Evolutionary conservation across 1,140 invertebrate species (phyloP), one percentile per base, ranked within the genome.

Genomic region (Popillia japonica): DNA sequence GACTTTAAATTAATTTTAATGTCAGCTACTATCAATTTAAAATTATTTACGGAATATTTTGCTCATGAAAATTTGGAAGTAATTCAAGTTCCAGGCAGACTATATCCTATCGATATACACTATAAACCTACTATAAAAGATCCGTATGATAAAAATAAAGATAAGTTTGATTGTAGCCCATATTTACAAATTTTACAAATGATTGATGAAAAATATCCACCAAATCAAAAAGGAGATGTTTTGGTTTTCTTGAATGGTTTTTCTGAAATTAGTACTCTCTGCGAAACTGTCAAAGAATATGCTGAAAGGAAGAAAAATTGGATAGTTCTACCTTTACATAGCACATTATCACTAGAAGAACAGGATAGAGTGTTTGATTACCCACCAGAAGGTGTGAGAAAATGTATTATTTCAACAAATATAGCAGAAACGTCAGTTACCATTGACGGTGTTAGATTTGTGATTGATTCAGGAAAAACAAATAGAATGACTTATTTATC

Each of bases 381-480:
- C 86, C 91, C 97, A n/a, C 98, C 97, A 20, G 95, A 97, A 79
- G 96, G 97, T 27, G 90, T 97, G 0, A 89, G 98, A 79, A 99
- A 99, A 88, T 99, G 98, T 86, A 98, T 99, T 79, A 92, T 99
- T 2, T 97, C 97, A 0, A 99, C 98, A n/a, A 99, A 99, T 85
- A 99, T 99, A 78, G 98, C 99, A 0, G 99, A 99, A 90, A 99
- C 99, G 0, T 99, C 98, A 6, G 94, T 99, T 4, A 99, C 99
- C 0, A 99, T 99, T 78, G 98, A 99, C 88, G 98, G 98, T 4
- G 95, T 99, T 79, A 89, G 98, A 84, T 99, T 99, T 90, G 98
- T 99, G 2, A 92, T 97, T 6, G 99, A 99, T 88, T 99, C 97
- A 11, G 96, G 96, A 27, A 97, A 98, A 90, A 96, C 98, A 0